Percentiles rank a stretch among this genome's conserved stretches.
Evolutionary conservation across 2,888 invertebrate species (phyloP).

Genomic region (Leptinotarsa rubiginosa): DNA sequence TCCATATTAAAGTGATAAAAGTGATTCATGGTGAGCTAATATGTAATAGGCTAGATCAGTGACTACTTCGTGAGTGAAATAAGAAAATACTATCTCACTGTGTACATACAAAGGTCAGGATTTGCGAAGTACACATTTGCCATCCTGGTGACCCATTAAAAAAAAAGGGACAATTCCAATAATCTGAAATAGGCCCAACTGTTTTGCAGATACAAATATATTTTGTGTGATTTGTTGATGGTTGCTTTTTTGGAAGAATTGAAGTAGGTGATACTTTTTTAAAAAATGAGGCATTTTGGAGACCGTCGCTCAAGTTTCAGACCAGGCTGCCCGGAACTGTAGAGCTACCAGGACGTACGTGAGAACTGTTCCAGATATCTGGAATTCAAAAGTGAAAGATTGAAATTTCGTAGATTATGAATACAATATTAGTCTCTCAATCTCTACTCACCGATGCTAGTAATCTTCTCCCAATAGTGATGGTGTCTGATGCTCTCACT

Average conservation of each 20-base stretch:
- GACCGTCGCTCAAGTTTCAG: conserved; percentile 15
- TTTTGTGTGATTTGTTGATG: neutral
- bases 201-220: neutral
- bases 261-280: neutral
- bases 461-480: conserved; percentile 55
- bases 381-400: conserved; percentile 23
- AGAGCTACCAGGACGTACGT: conserved; percentile 56
- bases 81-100: conserved; percentile 47
- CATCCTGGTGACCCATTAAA: conserved; percentile 13
- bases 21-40: conserved; percentile 50
- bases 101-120: conserved; percentile 57
- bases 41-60: conserved; percentile 53
- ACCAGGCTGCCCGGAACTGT: conserved; percentile 51
- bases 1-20: conserved; percentile 57
- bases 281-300: neutral
- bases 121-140: conserved; percentile 56
- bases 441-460: conserved; percentile 56
- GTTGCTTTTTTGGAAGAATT: neutral
- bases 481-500: conserved; percentile 57
- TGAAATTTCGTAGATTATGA: neutral
- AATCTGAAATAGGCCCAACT: neutral
- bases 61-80: conserved; percentile 51
- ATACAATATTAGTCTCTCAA: neutral
- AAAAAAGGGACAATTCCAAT: neutral
- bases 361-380: conserved; percentile 54